These are phyloP conservation scores for Martes flavigula DNA, from an alignment of 2,797 vertebrate species.

Conservation along the genomic window DNA sequence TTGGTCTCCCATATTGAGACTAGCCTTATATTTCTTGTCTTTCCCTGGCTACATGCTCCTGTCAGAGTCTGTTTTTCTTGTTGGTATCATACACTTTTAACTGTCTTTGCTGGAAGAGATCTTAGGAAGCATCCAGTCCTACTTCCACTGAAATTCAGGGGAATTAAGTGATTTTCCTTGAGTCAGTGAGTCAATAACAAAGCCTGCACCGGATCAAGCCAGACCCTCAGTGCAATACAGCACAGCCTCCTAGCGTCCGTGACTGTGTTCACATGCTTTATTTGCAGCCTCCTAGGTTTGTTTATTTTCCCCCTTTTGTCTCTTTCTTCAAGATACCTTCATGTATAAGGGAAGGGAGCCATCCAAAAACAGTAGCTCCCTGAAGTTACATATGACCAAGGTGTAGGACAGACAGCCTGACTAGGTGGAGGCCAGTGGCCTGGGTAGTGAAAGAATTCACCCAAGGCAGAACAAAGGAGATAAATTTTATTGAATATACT, in stretches of 20 bases:
- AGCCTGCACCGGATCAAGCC: neutral
- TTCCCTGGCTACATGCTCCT: neutral
- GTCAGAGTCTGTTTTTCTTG: neutral
- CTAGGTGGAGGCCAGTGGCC: neutral
- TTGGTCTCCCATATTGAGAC: neutral
- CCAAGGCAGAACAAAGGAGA: neutral
- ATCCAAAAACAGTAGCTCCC: neutral
- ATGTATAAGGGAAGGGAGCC: neutral
- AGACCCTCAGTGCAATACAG: neutral
- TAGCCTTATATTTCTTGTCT: neutral
- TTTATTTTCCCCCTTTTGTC: neutral
- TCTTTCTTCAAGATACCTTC: neutral
- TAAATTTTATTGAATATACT: neutral
- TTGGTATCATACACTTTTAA: neutral
- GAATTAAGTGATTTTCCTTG: neutral
- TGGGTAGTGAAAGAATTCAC: neutral
- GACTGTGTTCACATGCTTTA: neutral
- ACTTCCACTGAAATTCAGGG: neutral
- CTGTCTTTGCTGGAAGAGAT: neutral
- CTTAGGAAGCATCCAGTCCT: neutral
- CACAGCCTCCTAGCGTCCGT: neutral
- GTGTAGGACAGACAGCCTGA: neutral
- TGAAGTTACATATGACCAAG: neutral
- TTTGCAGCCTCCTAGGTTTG: neutral
- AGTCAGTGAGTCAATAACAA: neutral